Percentiles rank a stretch among this genome's conserved stretches.
Evolutionary conservation across 2,888 invertebrate genomes (phyloP).

Genomic region (Tholera decimalis): DNA sequence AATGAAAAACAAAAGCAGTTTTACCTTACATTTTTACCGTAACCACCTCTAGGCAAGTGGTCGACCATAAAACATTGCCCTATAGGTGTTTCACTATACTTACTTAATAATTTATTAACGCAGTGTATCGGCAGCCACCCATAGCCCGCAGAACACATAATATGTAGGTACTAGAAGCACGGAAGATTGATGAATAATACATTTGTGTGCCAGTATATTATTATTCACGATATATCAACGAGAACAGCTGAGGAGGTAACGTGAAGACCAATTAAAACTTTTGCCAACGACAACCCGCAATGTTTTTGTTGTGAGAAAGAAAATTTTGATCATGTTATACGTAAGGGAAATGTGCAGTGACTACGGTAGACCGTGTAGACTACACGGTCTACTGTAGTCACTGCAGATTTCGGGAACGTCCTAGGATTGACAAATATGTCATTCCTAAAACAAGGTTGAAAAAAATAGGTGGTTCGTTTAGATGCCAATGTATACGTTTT

Average conservation of each 20-base stretch:
- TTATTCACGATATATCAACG: constrained; percentile 62
- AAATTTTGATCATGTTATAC: constrained; percentile 2
- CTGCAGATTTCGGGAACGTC: too few species aligned
- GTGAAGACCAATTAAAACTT: constrained; percentile 70
- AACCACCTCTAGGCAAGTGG: too few species aligned
- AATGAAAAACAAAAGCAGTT: too few species aligned
- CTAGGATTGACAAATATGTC: too few species aligned
- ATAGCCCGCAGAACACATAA: constrained; percentile 59
- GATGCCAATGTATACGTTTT: too few species aligned
- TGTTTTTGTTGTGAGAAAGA: constrained; percentile 38
- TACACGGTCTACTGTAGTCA: too few species aligned
- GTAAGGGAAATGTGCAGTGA: constrained; percentile 9
- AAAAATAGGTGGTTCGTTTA: too few species aligned
- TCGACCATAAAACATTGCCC: too few species aligned
- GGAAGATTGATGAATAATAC: constrained; percentile 69
- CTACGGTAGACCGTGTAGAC: too few species aligned
- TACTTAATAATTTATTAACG: constrained; percentile 53
- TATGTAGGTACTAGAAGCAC: constrained; percentile 52
- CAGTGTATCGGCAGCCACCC: constrained; percentile 54
- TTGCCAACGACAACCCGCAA: constrained; percentile 42
- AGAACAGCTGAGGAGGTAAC: constrained; percentile 35
- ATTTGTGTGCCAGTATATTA: constrained; percentile 57
- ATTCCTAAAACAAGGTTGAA: too few species aligned
- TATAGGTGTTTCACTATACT: too few species aligned
- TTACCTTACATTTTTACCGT: too few species aligned